Evolutionary conservation across 2,888 invertebrate species (phyloP).

Genomic region (Apantesis nais): DNA sequence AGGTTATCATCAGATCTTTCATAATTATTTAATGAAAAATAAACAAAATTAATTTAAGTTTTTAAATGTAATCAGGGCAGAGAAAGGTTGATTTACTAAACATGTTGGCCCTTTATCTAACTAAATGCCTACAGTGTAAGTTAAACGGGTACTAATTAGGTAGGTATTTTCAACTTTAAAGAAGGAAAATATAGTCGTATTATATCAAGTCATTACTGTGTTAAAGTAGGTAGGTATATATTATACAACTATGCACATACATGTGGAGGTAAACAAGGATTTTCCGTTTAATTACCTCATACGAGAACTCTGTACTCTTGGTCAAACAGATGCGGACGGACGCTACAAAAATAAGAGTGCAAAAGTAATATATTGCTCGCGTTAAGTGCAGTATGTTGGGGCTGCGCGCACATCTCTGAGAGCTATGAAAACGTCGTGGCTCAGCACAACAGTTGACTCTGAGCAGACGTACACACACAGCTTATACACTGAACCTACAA

Average conservation of each 20-base stretch:
- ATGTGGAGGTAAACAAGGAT: conserved; percentile 21
- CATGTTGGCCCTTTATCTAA: background rate
- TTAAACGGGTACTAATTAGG: conserved; percentile 31
- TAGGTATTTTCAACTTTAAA: conserved; percentile 2
- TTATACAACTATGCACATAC: conserved; percentile 1
- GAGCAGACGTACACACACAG: conserved; percentile 67
- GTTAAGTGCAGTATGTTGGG: conserved; percentile 58
- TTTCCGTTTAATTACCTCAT: conserved; percentile 37
- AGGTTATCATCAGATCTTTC: conserved; percentile 71
- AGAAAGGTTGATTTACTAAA: background rate
- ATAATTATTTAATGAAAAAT: conserved; percentile 65
- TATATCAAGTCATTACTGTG: conserved; percentile 30
- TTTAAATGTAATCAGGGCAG: background rate
- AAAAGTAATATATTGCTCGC: conserved; percentile 67
- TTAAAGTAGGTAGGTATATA: conserved; percentile 19
- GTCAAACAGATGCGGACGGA: conserved; percentile 43
- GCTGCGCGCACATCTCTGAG: conserved; percentile 60
- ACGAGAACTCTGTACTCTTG: conserved; percentile 42
- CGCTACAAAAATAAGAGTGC: conserved; percentile 35
- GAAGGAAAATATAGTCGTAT: conserved; percentile 15
- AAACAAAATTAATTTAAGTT: conserved; percentile 38
- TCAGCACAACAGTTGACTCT: conserved; percentile 81
- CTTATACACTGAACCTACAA: conserved; percentile 64
- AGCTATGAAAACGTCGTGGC: conserved; percentile 75
- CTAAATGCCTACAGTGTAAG: conserved; percentile 18